Evolutionary conservation across 2,888 invertebrate species (phyloP).

Genomic region (Ophion ellenae): DNA sequence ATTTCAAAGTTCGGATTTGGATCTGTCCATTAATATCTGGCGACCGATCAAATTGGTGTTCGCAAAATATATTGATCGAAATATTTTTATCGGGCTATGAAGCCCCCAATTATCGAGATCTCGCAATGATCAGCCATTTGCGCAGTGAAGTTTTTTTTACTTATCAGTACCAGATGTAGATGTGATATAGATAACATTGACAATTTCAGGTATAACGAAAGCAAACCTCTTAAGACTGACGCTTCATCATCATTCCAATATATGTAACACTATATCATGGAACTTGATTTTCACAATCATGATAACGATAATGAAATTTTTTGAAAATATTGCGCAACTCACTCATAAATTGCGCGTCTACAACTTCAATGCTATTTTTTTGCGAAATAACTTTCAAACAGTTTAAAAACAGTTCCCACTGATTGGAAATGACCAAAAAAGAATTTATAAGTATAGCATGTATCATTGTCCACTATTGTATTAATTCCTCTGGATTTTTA

Average conservation of each 20-base stretch:
- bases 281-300: background rate
- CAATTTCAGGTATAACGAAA: background rate
- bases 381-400: background rate
- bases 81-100: too few species aligned
- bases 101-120: background rate
- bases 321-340: background rate
- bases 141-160: background rate
- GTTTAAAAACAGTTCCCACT: background rate
- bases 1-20: background rate
- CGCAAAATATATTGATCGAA: background rate
- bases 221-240: background rate
- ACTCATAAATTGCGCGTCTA: background rate
- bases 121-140: background rate
- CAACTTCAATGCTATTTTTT: background rate
- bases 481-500: background rate
- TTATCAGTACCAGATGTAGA: too few species aligned
- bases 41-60: background rate
- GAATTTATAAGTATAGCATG: background rate
- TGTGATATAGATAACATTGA: too few species aligned
- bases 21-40: background rate
- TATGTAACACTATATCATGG: background rate
- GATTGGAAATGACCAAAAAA: background rate
- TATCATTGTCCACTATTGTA: background rate
- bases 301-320: background rate
- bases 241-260: background rate